Evolutionary conservation across 2,797 vertebrate genomes (phyloP), one percentile per base, ranked within the genome.

Genomic region (Potorous gilbertii): DNA sequence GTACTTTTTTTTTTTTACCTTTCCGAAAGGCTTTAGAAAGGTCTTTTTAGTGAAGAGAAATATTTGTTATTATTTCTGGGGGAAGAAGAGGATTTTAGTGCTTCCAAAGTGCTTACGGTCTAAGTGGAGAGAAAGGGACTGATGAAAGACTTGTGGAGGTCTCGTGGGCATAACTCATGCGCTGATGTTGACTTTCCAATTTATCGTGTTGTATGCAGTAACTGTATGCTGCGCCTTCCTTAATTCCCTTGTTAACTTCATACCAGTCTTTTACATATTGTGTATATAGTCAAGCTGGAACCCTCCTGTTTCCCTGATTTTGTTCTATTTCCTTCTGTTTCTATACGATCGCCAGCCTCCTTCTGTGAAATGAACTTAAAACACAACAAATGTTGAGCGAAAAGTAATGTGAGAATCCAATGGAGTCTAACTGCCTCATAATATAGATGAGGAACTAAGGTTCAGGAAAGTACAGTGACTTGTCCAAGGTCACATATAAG

Each of bases 191-290:
- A n/a, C 14, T 34, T 62, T 13, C 59, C 2, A 62, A 62, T 62
- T 31, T 62, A 16, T 12, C 14, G 18, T 16, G 27, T 0, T 14
- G 1, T n/a, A 16, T 16, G 4, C 34, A 16, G 4, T n/a, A 3
- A 66, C 14, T 66, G 3, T n/a, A 0, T 6, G 62, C 4, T 18
- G 14, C 9, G 0, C 57, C 57, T 59, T 59, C 57, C 11, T 11
- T 31, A 59, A 12, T 59, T 13, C 31, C 5, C 34, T 66, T 66
- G 62, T 13, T 62, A 3, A 66, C n/a, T 66, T 66, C 34, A n/a
- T 5, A n/a, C 5, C 31, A n/a, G 34, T n/a, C 13, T n/a, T 62
- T 66, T 66, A 18, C 14, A n/a, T n/a, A n/a, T n/a, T 66, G n/a
- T 14, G 5, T 6, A 66, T 14, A n/a, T 14, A 16, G 14, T 1